Conservation (phyloP, 2,888 invertebrate species). For the Ramazzottius varieornatus region DNA sequence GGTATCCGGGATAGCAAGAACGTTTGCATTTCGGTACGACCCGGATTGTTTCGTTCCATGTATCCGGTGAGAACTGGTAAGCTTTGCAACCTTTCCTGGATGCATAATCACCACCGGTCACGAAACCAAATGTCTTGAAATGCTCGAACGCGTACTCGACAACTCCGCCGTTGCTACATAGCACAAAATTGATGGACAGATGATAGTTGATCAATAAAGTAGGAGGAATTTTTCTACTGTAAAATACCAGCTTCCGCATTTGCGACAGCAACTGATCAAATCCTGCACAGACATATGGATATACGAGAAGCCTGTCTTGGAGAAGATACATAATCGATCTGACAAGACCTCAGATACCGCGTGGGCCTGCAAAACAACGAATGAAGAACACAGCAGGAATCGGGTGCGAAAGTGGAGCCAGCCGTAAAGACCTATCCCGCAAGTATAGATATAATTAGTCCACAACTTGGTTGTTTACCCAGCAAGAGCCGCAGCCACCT, state of each 20-base stretch:
- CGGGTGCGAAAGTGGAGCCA: too few relatives aligned
- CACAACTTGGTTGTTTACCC: too few relatives aligned
- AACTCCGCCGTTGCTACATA: not conserved
- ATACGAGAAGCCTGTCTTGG: too few relatives aligned
- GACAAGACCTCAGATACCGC: not conserved
- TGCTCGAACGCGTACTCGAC: not conserved
- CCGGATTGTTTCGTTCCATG: not conserved
- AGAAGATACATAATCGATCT: not conserved
- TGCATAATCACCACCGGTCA: not conserved
- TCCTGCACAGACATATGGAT: not conserved
- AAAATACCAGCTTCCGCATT: not conserved
- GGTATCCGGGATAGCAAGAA: not conserved
- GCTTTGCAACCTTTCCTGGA: not conserved
- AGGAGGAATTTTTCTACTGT: not conserved
- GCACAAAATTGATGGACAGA: not conserved
- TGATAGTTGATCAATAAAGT: not conserved
- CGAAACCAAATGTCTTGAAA: not conserved
- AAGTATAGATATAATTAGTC: too few relatives aligned
- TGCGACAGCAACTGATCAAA: not conserved
- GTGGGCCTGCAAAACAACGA: not conserved
- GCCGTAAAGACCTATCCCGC: too few relatives aligned
- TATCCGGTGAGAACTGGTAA: not conserved
- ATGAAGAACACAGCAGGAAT: too few relatives aligned
- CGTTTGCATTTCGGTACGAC: not conserved
- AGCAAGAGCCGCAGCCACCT: slow-evolving; percentile 23